Base-by-base conservation (phyloP, 2,888 invertebrate species). In the Microplitis deprimator region DNA sequence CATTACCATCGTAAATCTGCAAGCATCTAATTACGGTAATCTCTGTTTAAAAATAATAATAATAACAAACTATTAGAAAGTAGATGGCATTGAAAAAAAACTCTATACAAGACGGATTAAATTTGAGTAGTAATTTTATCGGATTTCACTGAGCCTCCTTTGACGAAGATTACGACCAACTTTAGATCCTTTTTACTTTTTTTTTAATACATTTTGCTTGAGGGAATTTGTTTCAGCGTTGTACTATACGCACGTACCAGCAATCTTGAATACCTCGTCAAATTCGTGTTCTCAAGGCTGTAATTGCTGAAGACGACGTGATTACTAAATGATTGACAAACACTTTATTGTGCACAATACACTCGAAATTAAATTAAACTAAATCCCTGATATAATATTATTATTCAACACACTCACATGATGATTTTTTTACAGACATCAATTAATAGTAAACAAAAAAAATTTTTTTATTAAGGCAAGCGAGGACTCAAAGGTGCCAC, bases 401-500 rank as follows among this genome's bases (percentile, higher is more conserved):
- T 13, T 50, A 50, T 50, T 10, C 50, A 50, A 8, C 10, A 13
- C 50, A 1, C 50, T 50, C 50, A 10, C 3, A 10, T 13, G 50
- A 6, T 50, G 7, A 50, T 0, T 50, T 50, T 50, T 50, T 13
- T 50, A 1, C 50, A 8, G 13, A 13, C 8, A 50, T 50, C 50
- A 8, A 50, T 50, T 50, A 50, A 5, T 13, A 50, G 50, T 5
- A 4, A 50, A 10, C 8, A 6, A 50, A 6, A 50, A 13, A 50
- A 50, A 13, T 50, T 8, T 13, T 50, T 10, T 13, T 50, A 59
- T 75, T 65, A 86, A 95, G 95, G 95, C 81, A 92, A 92, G 82
- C 91, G 94, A 41, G 96, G 94, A 60, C 91, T 91, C 5, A 92
- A 91, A 73, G 96, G 96, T 64, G 93, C 94, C 0, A 91, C 92